Base-by-base conservation (phyloP, 2,888 invertebrate species). In the Cephonodes hylas region DNA sequence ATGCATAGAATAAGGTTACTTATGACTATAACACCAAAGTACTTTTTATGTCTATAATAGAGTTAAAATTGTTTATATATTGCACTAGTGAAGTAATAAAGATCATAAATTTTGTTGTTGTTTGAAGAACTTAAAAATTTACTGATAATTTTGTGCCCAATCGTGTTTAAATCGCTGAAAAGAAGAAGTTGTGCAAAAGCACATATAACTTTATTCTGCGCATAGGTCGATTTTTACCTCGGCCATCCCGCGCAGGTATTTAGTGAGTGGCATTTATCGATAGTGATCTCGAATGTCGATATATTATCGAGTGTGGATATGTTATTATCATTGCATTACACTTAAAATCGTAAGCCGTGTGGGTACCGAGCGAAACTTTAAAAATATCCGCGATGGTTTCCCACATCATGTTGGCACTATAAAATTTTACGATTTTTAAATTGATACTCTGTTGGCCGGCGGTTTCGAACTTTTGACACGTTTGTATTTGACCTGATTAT, bases 391-490 rank as follows among this genome's bases (percentile, higher is more conserved):
- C 61, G 70, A 70, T 74, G 72, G 69, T 75, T 79, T 81, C 77
- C 53, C 53, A 53, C 73, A 45, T 59, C 18, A 59, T 34, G 71
- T 66, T 68, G 31, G 75, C 73, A 76, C 84, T 88, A 88, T 82
- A 79, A 87, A 79, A 65, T 79, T 88, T 89, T 87, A 90, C 81
- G 85, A 79, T 68, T 81, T 86, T 89, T 88, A 85, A 83, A 89
- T 84, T 80, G 86, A 81, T 77, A 74, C 75, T 66, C 66, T 69
- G 68, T 69, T 77, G 71, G 74, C 74, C 72, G 70, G 76, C 77
- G 70, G 75, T 85, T 85, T 85, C 84, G 79, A 83, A 86, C 85
- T 85, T 81, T 86, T 90, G 89, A 89, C 90, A 86, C 84, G 74
- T 83, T 74, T 69, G n/a, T 63, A 66, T 73, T 69, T 79, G 84